Conservation (phyloP, 2,888 invertebrate species). For the Oxytorus armatus region DNA sequence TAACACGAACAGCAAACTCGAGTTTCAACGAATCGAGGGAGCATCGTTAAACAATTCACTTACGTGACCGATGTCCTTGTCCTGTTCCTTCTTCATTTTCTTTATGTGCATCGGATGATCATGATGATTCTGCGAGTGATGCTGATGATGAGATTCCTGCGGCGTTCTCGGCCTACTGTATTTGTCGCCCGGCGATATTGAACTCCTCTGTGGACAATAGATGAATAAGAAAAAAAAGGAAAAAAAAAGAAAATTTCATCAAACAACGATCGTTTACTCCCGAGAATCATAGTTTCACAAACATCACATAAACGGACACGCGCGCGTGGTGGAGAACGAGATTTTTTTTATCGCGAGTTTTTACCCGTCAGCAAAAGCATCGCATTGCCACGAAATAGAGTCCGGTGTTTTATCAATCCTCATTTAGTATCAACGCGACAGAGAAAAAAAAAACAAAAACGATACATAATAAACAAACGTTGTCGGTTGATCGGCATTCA, state of each 20-base stretch:
- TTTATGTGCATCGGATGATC: conserved; percentile 84
- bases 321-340: too few relatives aligned
- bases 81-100: conserved; percentile 92
- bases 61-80: conserved; percentile 93
- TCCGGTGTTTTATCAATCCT: too few relatives aligned
- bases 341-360: too few relatives aligned
- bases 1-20: too few relatives aligned
- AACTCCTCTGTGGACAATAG: conserved; percentile 90
- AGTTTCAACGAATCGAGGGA: neutral
- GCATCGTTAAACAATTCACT: conserved; percentile 83
- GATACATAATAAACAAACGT: neutral
- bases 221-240: conserved; percentile 70
- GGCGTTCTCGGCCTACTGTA: conserved; percentile 91
- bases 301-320: too few relatives aligned
- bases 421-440: too few relatives aligned
- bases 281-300: too few relatives aligned
- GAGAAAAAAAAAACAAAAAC: too few relatives aligned
- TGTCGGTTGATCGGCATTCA: conserved; percentile 41
- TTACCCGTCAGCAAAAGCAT: too few relatives aligned
- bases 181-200: conserved; percentile 94
- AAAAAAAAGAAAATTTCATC: conserved; percentile 71
- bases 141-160: conserved; percentile 87
- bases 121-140: conserved; percentile 85
- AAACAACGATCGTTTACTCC: too few relatives aligned
- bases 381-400: too few relatives aligned